phyloP scores from a whole-genome alignment of 2,888 invertebrate genomes.

The Gymnocheta viridis region DNA sequence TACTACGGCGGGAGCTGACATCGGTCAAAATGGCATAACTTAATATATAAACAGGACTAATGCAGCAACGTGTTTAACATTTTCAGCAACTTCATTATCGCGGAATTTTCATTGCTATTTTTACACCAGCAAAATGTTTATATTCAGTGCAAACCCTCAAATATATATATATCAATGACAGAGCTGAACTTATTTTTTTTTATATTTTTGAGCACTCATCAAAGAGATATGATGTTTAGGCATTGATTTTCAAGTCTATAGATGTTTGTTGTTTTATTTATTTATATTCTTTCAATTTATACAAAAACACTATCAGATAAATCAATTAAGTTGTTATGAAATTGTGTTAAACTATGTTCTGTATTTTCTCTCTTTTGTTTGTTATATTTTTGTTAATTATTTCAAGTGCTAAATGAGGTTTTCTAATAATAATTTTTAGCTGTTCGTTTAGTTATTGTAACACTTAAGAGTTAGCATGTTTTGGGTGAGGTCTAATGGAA shows the following conservation, averaged over 20 bases:
- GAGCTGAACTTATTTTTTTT: no score
- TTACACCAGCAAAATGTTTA: no score
- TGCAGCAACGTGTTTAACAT: no score
- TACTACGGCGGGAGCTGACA: no score
- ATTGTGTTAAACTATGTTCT: conserved; percentile 46
- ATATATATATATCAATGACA: no score
- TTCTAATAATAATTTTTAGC: conserved; percentile 13
- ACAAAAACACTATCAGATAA: conserved; percentile 60
- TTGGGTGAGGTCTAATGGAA: conserved; percentile 64
- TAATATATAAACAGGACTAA: no score
- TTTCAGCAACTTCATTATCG: no score
- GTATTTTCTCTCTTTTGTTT: background rate
- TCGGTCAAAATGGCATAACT: no score
- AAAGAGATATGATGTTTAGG: no score
- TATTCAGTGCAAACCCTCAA: no score
- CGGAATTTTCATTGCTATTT: no score
- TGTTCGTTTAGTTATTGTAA: background rate
- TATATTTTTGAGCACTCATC: no score
- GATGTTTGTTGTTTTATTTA: background rate
- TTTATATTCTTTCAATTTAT: conserved; percentile 33
- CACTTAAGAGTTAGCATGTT: background rate
- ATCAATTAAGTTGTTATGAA: conserved; percentile 62
- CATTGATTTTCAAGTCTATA: background rate
- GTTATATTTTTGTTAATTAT: conserved; percentile 54
- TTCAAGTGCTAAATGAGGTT: conserved; percentile 65